Percentiles rank a stretch among this genome's conserved stretches.
Evolutionary conservation across 2,797 vertebrate species (phyloP).

Genomic region (Enteromius mattozi): DNA sequence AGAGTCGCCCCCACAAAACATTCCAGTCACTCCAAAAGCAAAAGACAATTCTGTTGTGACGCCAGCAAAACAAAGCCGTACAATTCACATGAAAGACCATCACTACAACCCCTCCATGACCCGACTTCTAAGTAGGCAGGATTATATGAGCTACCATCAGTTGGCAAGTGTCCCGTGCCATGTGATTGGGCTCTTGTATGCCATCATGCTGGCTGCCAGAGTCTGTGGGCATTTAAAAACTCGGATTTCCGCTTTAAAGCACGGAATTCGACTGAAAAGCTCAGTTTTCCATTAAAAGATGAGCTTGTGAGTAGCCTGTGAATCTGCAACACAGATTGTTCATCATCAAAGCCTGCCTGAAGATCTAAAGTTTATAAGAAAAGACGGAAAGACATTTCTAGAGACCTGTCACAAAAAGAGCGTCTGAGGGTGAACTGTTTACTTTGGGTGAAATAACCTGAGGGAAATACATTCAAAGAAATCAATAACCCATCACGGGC

Average conservation of each 20-base stretch:
- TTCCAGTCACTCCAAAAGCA: conserved; percentile 51
- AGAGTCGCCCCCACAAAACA: conserved; percentile 39
- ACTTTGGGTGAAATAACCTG: conserved; percentile 55
- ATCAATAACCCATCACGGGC: conserved; percentile 64
- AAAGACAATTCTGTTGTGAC: conserved; percentile 54
- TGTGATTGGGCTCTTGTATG: conserved; percentile 56
- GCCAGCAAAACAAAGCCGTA: conserved; percentile 56
- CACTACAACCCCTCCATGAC: conserved; percentile 49
- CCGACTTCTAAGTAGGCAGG: conserved; percentile 60
- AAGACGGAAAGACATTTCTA: conserved; percentile 33
- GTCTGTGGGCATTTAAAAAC: conserved; percentile 48
- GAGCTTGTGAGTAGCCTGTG: background rate
- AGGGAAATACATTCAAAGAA: conserved; percentile 56
- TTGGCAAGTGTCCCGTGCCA: conserved; percentile 50
- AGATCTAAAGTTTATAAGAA: background rate
- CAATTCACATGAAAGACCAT: conserved; percentile 58
- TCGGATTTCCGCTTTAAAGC: conserved; percentile 38
- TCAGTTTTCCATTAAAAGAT: background rate
- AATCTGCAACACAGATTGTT: background rate
- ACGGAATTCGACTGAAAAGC: background rate
- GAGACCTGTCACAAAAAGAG: conserved; percentile 44
- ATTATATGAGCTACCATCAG: conserved; percentile 43
- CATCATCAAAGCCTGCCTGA: conserved; percentile 3
- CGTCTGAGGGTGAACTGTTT: conserved; percentile 45
- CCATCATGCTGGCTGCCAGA: conserved; percentile 36